These are phyloP conservation scores for Anguilla anguilla DNA, from an alignment of 2,797 vertebrate genomes.

Conservation along the genomic window DNA sequence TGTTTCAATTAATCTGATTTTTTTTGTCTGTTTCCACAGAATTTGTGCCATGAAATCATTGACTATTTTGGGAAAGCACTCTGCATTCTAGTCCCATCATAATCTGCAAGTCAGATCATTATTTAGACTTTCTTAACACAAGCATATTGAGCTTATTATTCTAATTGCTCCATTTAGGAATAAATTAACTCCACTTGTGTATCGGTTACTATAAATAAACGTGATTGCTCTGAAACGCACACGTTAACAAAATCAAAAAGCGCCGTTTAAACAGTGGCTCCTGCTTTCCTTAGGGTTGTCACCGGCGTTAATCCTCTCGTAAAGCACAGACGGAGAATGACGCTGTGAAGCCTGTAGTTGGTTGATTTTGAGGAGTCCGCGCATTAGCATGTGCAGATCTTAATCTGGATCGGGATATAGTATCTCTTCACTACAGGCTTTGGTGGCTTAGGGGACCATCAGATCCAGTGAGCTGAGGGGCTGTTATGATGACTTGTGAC, in stretches of 20 bases:
- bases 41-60: not conserved
- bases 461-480: not conserved
- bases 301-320: not conserved
- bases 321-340: not conserved
- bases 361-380: not conserved
- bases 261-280: not conserved
- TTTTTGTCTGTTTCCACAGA: not conserved
- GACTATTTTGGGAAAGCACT: not conserved
- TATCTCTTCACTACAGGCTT: not conserved
- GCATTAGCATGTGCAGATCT: not conserved
- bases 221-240: not conserved
- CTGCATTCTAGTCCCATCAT: not conserved
- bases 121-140: not conserved
- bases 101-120: not conserved
- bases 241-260: not conserved
- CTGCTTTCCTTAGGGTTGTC: not conserved
- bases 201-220: not conserved
- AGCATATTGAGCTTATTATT: not conserved
- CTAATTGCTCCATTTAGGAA: not conserved
- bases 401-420: not conserved
- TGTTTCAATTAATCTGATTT: not conserved
- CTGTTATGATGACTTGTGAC: constrained; percentile 25
- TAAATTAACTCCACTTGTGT: not conserved
- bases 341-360: not conserved
- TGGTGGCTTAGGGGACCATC: constrained; percentile 26